A percentile compares a stretch with the other conserved stretches of the same genome.
Conservation (phyloP, 1,140 invertebrate genomes). For the Drosophila oshimai region DNA sequence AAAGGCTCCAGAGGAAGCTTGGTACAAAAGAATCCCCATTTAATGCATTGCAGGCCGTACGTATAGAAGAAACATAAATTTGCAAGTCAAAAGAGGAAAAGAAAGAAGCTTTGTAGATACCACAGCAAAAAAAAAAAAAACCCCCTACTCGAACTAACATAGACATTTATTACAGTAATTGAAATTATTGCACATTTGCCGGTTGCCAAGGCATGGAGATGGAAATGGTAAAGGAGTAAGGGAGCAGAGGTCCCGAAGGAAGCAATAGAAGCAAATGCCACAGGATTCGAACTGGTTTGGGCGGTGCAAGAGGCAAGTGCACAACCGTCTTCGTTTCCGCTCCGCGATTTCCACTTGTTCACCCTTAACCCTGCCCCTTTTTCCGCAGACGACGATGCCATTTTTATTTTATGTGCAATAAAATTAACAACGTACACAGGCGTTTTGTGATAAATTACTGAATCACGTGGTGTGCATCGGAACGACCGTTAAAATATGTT, state of each 20-base stretch:
- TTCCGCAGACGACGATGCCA: conserved; percentile 19
- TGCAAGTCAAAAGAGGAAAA: conserved; percentile 29
- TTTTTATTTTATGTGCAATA: conserved; percentile 79
- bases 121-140: conserved; percentile 9
- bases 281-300: conserved; percentile 3
- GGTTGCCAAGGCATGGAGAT: conserved; percentile 58
- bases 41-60: conserved; percentile 32
- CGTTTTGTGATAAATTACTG: conserved; percentile 82
- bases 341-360: conserved; percentile 65
- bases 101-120: not conserved
- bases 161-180: conserved; percentile 82
- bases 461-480: conserved; percentile 77
- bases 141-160: conserved; percentile 52
- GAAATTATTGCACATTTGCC: conserved; percentile 82
- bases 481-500: conserved; percentile 77
- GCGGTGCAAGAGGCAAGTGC: conserved; percentile 22
- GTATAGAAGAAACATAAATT: conserved; percentile 61
- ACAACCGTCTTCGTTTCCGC: conserved; percentile 20
- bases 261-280: conserved; percentile 32
- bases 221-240: not conserved
- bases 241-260: not conserved
- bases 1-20: conserved; percentile 1
- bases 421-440: conserved; percentile 82
- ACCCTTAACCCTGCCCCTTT: conserved; percentile 10
- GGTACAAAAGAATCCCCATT: conserved; percentile 5